Evolutionary conservation across 1,140 invertebrate species (phyloP).

Genomic region (Drosophila miranda): DNA sequence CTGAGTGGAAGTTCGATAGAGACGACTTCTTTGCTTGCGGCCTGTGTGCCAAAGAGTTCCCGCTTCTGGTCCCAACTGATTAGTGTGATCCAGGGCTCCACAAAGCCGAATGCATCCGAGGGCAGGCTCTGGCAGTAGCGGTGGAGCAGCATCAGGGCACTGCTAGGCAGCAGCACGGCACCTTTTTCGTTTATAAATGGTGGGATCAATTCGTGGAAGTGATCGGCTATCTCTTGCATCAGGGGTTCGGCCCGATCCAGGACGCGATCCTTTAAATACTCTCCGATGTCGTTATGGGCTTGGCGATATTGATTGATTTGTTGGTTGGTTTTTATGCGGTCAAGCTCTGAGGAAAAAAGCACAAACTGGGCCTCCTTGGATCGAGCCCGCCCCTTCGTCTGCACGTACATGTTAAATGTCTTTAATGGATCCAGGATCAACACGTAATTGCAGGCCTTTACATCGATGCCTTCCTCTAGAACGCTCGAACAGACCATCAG

Average conservation of each 20-base stretch:
- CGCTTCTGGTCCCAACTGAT: background rate
- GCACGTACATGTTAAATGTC: slow-evolving; percentile 91
- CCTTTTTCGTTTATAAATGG: slow-evolving; percentile 52
- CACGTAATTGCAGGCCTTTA: slow-evolving; percentile 91
- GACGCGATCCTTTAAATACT: slow-evolving; percentile 85
- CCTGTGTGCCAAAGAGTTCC: no score
- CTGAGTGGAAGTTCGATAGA: no score
- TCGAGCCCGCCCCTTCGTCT: slow-evolving; percentile 89
- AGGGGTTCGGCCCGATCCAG: slow-evolving; percentile 83
- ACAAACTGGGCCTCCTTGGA: slow-evolving; percentile 77
- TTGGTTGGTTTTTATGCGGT: slow-evolving; percentile 45
- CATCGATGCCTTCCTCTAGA: slow-evolving; percentile 92
- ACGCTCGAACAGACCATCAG: no score
- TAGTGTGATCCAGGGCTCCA: slow-evolving; percentile 41
- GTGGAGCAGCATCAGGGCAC: slow-evolving; percentile 85
- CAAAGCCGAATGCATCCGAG: slow-evolving; percentile 90
- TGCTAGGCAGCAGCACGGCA: slow-evolving; percentile 46
- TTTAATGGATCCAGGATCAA: slow-evolving; percentile 88
- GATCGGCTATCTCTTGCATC: slow-evolving; percentile 83
- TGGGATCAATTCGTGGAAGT: slow-evolving; percentile 80
- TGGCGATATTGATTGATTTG: slow-evolving; percentile 78
- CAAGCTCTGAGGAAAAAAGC: slow-evolving; percentile 63
- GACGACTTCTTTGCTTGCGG: no score
- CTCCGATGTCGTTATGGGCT: slow-evolving; percentile 79
- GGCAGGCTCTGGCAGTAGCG: slow-evolving; percentile 90